These are phyloP conservation scores for Pseudomugil tenellus DNA, from an alignment of 2,797 vertebrate species.

Conservation along the genomic window DNA sequence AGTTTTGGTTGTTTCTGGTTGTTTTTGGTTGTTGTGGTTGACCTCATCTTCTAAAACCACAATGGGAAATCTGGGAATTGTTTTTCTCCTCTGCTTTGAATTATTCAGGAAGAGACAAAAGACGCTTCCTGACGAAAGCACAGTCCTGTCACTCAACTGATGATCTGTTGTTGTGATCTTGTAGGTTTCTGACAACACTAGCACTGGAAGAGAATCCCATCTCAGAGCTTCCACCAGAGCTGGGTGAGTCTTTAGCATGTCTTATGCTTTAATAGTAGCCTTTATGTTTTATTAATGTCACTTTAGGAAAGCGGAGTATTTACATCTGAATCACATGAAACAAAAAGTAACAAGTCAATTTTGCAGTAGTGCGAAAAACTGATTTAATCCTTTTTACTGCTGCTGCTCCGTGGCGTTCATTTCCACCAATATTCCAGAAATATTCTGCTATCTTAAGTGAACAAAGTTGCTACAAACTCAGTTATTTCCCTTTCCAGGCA, in stretches of 20 bases:
- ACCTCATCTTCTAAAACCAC: too few species aligned
- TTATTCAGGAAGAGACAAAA: neutral
- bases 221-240: constrained; percentile 81
- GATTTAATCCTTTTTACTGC: too few species aligned
- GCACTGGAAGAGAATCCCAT: constrained; percentile 87
- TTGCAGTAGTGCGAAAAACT: neutral
- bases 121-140: neutral
- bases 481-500: constrained; percentile 70
- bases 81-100: neutral
- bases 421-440: neutral
- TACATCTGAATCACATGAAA: neutral
- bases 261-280: constrained; percentile 10
- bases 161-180: constrained; percentile 37
- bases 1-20: neutral
- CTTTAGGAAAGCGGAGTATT: neutral
- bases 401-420: too few species aligned
- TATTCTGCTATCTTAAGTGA: neutral
- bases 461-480: neutral
- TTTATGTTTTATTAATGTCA: constrained; percentile 16
- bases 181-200: constrained; percentile 84
- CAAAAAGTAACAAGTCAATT: neutral
- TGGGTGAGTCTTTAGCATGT: constrained; percentile 77
- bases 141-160: neutral
- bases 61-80: too few species aligned
- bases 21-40: neutral